These are phyloP conservation scores for Brienomyrus brachyistius DNA, from an alignment of 2,113 vertebrate species.

Conservation along the genomic window DNA sequence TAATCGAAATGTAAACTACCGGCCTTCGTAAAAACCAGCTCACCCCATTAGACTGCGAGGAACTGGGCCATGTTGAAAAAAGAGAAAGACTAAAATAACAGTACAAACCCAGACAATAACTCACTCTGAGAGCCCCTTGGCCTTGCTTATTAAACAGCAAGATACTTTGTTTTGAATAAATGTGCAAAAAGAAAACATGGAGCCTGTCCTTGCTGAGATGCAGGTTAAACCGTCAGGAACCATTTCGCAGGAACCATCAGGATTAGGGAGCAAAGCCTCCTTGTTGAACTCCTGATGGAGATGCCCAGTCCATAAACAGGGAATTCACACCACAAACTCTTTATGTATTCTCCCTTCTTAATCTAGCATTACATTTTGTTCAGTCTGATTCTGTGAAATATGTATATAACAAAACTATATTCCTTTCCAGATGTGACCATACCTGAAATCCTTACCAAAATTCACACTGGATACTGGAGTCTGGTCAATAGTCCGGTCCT, in stretches of 20 bases:
- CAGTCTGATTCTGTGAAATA: background rate
- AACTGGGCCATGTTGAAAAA: background rate
- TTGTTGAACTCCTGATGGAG: background rate
- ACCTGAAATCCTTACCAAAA: background rate
- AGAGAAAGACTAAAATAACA: background rate
- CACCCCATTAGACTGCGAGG: background rate
- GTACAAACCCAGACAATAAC: constrained; percentile 8
- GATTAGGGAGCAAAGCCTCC: background rate
- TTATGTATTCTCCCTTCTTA: background rate
- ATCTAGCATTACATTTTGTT: background rate
- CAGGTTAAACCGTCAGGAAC: constrained; percentile 1
- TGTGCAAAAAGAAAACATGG: background rate
- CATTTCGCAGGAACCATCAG: background rate
- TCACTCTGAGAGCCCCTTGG: background rate
- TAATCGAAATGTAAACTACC: constrained; percentile 8
- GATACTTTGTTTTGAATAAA: constrained; percentile 13
- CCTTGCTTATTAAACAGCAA: constrained; percentile 12
- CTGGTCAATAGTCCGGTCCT: background rate
- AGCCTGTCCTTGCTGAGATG: background rate
- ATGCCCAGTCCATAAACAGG: background rate
- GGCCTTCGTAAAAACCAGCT: background rate
- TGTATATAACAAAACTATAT: too few relatives aligned
- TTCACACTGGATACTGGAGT: background rate
- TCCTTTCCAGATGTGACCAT: background rate
- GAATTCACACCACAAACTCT: background rate